Conservation (phyloP, 2,888 invertebrate genomes). For the Falcaria lacertinaria region DNA sequence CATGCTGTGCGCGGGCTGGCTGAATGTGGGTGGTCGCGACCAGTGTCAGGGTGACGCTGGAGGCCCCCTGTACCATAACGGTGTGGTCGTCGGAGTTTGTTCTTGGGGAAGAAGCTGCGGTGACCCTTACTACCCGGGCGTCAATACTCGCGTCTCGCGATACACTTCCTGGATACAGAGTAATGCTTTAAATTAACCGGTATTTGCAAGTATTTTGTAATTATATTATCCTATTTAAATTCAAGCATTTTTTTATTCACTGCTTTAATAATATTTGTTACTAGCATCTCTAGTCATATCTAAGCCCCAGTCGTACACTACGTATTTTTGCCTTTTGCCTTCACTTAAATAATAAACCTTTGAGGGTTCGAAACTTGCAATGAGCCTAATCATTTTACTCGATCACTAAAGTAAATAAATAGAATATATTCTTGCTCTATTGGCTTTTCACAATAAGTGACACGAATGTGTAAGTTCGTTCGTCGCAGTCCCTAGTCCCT, state of each 20-base stretch:
- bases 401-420: background rate
- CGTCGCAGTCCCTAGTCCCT: conserved; percentile 4
- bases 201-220: no score
- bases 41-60: conserved; percentile 34
- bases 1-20: conserved; percentile 29
- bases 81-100: conserved; percentile 13
- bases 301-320: no score
- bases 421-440: background rate
- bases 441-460: background rate
- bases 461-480: background rate
- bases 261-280: no score
- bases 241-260: no score
- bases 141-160: conserved; percentile 4
- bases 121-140: conserved; percentile 10
- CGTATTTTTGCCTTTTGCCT: no score
- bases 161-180: conserved; percentile 3
- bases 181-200: conserved; percentile 11
- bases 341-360: no score
- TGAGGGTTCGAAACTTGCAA: no score
- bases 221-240: no score
- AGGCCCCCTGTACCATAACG: conserved; percentile 29
- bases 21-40: conserved; percentile 34
- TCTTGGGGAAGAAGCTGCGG: conserved; percentile 11
- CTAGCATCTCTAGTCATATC: no score
- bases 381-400: no score